A percentile compares a stretch with the other conserved stretches of the same genome.
Evolutionary conservation across 2,113 vertebrate species (phyloP).

Genomic region (Ceuthmochares aereus): DNA sequence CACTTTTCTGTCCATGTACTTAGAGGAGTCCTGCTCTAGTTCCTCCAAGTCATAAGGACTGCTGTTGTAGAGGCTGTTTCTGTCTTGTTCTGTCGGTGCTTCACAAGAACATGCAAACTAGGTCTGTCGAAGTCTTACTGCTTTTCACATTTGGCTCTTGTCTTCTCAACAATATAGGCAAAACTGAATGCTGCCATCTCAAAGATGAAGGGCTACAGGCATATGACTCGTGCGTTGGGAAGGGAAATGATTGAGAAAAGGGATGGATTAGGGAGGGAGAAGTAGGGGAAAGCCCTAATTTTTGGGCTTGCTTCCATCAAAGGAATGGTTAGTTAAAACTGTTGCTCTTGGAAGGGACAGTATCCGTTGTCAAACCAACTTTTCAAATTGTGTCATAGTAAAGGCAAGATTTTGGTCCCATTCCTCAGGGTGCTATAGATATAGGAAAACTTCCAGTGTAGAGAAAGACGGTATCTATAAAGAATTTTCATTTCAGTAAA

Average conservation of each 20-base stretch:
- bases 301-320: background rate
- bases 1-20: background rate
- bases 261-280: background rate
- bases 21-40: background rate
- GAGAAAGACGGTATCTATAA: background rate
- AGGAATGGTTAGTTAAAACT: background rate
- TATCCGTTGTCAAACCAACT: background rate
- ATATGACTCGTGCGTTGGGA: rapidly evolving
- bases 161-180: background rate
- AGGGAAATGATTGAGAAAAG: background rate
- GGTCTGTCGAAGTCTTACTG: background rate
- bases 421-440: background rate
- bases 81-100: rapidly evolving
- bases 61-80: background rate
- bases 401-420: background rate
- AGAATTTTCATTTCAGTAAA: background rate
- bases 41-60: background rate
- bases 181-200: background rate
- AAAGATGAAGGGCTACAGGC: background rate
- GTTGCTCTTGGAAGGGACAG: background rate
- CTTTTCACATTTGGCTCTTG: background rate
- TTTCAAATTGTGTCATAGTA: background rate
- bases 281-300: background rate
- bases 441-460: background rate
- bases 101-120: background rate